phyloP scores from a whole-genome alignment of 2,888 invertebrate species.

The Aphrophora alni region DNA sequence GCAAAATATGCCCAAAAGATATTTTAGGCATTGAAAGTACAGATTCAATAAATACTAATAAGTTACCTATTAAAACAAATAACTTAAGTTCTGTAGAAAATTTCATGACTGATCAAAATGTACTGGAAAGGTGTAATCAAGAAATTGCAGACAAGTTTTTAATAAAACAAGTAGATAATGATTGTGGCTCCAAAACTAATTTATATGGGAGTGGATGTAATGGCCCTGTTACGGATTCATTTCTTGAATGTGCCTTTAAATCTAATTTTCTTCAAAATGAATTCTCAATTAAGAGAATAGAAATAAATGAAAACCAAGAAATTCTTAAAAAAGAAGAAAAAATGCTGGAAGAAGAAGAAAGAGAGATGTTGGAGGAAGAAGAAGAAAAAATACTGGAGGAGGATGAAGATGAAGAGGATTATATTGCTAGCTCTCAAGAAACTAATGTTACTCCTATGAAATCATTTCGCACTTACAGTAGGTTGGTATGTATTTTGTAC shows the following conservation, averaged over 20 bases:
- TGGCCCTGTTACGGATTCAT: not conserved
- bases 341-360: too few species aligned
- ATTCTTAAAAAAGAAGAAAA: not conserved
- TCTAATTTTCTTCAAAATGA: not conserved
- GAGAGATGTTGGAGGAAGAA: too few species aligned
- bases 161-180: not conserved
- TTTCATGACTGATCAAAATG: not conserved
- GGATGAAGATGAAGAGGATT: conserved; percentile 10
- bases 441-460: conserved; percentile 2
- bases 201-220: not conserved
- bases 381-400: not conserved
- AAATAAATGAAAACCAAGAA: not conserved
- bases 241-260: not conserved
- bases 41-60: not conserved
- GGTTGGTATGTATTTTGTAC: not conserved
- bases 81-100: not conserved
- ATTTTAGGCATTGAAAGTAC: not conserved
- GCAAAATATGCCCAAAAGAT: not conserved
- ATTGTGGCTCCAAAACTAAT: not conserved
- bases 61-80: not conserved
- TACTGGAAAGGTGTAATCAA: not conserved
- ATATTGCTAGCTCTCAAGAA: conserved; percentile 15
- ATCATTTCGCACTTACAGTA: not conserved
- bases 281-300: not conserved
- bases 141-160: not conserved